These are phyloP conservation scores for Atrina japonica DNA, from an alignment of 2,888 invertebrate genomes.

Conservation along the genomic window DNA sequence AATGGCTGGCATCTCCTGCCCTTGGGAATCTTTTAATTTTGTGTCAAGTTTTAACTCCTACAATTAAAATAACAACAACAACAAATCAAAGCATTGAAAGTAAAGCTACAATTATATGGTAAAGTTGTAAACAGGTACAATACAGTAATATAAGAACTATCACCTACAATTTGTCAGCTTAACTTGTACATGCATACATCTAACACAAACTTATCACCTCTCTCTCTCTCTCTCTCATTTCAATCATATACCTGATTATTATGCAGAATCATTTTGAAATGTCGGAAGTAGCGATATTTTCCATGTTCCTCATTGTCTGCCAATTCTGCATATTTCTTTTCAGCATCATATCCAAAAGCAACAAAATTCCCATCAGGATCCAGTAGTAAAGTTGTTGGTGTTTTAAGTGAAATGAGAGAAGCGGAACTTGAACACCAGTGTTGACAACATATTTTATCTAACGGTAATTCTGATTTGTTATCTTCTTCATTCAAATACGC, in stretches of 20 bases:
- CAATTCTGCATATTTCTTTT: constrained; percentile 1
- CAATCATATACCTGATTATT: not conserved
- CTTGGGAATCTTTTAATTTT: not conserved
- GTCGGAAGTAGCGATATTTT: not conserved
- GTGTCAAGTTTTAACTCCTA: not conserved
- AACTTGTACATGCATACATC: too few species aligned
- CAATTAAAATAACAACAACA: not conserved
- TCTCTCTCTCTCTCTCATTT: too few species aligned
- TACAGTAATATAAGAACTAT: too few species aligned
- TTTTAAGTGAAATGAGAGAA: not conserved
- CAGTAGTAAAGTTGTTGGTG: constrained; percentile 1
- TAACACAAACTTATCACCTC: too few species aligned
- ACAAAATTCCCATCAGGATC: constrained; percentile 1
- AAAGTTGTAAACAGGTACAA: too few species aligned
- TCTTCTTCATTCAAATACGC: constrained; percentile 1
- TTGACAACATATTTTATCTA: not conserved
- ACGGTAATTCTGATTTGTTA: not conserved
- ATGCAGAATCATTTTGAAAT: constrained; percentile 4
- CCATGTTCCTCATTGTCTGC: not conserved
- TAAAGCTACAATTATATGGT: too few species aligned
- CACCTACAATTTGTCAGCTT: too few species aligned
- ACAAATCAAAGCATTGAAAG: not conserved
- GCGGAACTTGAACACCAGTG: constrained; percentile 3
- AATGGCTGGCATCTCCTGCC: not conserved
- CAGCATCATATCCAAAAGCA: constrained; percentile 9